A percentile compares a stretch with the other conserved stretches of the same genome.
These are phyloP conservation scores for Lasioglossum vierecki DNA, from an alignment of 2,888 invertebrate species.

Conservation along the genomic window DNA sequence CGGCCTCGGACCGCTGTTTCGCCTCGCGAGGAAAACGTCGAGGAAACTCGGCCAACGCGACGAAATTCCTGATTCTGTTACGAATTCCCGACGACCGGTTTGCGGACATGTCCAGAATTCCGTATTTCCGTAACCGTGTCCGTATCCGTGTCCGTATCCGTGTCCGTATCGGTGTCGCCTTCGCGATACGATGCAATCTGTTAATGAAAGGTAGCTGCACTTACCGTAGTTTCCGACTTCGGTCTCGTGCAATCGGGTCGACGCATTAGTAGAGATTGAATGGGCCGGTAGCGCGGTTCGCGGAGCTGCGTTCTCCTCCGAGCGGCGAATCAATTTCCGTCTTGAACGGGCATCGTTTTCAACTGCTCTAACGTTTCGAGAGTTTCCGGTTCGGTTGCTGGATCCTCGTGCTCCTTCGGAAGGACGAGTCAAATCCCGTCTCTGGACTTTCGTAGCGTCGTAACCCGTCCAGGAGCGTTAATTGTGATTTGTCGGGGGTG, in stretches of 20 bases:
- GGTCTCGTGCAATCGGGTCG: conserved; percentile 25
- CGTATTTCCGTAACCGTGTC: neutral
- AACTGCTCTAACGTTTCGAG: neutral
- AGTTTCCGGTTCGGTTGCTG: neutral
- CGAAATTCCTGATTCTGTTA: neutral
- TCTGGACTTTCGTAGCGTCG: neutral
- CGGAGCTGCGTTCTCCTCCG: neutral
- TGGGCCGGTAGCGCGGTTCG: neutral
- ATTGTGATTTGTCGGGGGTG: neutral
- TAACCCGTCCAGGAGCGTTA: neutral
- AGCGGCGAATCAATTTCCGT: conserved; percentile 25
- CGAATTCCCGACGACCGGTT: neutral
- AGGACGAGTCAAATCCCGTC: neutral
- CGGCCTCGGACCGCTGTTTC: neutral
- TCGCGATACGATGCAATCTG: conserved; percentile 22
- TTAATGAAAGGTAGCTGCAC: conserved; percentile 37
- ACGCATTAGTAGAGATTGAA: conserved; percentile 49
- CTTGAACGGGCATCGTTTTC: conserved; percentile 10
- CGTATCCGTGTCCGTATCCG: neutral
- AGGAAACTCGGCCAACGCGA: neutral
- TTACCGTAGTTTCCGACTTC: conserved; percentile 7
- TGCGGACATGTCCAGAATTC: neutral
- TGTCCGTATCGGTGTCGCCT: neutral
- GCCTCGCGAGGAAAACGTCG: neutral
- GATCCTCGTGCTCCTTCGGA: neutral